Evolutionary conservation across 2,797 vertebrate species (phyloP).

Genomic region (Phoeniculus purpureus): DNA sequence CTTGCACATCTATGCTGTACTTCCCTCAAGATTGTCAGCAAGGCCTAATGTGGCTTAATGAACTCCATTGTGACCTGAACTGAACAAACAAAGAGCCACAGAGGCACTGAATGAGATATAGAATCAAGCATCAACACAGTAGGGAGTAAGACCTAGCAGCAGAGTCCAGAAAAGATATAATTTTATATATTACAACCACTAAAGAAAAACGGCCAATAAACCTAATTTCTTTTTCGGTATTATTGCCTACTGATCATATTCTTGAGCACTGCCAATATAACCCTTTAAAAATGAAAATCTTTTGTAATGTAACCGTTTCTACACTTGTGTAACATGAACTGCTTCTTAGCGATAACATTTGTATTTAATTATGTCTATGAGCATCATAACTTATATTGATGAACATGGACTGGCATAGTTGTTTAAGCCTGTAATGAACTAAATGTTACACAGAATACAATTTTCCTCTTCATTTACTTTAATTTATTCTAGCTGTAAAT

Average conservation of each 20-base stretch:
- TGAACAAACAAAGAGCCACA: constrained; percentile 7
- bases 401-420: constrained; percentile 73
- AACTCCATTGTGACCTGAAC: constrained; percentile 11
- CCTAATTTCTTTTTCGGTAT: not conserved
- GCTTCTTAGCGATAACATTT: constrained; percentile 73
- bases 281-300: not conserved
- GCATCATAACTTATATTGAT: constrained; percentile 74
- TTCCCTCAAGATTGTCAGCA: not conserved
- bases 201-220: not conserved
- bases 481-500: constrained; percentile 77
- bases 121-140: not conserved
- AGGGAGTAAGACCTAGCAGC: not conserved
- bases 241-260: not conserved
- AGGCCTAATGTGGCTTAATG: constrained; percentile 14
- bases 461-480: constrained; percentile 81
- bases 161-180: not conserved
- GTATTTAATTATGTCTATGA: constrained; percentile 76
- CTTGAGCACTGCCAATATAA: constrained; percentile 7
- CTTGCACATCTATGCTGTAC: not conserved
- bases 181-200: not conserved
- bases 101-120: not conserved
- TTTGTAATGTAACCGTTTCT: constrained; percentile 45
- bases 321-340: constrained; percentile 27
- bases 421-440: constrained; percentile 80
- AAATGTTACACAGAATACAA: constrained; percentile 78